Percentiles rank a stretch among this genome's conserved stretches.
These are phyloP conservation scores for Euura lappo DNA, from an alignment of 1,140 invertebrate genomes.

Conservation along the genomic window DNA sequence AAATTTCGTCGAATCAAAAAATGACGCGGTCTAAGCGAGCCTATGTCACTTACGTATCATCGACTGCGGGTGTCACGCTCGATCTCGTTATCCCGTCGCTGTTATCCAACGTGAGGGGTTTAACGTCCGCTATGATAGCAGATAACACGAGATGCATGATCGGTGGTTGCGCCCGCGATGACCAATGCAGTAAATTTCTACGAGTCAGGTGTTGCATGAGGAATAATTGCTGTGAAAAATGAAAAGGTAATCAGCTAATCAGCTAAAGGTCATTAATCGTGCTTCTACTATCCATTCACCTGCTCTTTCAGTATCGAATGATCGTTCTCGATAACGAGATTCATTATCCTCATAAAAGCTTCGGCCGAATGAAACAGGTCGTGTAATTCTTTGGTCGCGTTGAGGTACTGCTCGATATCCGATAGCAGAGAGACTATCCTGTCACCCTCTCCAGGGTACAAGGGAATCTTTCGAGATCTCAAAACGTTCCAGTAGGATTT, in stretches of 20 bases:
- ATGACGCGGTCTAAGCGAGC: constrained; percentile 7
- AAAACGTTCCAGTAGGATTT: constrained; percentile 60
- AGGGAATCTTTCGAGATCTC: constrained; percentile 51
- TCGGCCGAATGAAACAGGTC: constrained; percentile 53
- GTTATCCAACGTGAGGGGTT: constrained; percentile 36
- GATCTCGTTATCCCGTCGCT: constrained; percentile 39
- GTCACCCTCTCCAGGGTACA: constrained; percentile 66
- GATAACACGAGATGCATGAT: constrained; percentile 38
- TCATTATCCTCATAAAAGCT: constrained; percentile 58
- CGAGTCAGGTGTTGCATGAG: constrained; percentile 47
- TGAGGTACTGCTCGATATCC: constrained; percentile 61
- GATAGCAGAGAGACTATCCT: constrained; percentile 57
- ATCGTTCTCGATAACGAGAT: constrained; percentile 56
- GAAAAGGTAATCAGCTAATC: not conserved
- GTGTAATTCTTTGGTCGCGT: constrained; percentile 42
- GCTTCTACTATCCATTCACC: constrained; percentile 43
- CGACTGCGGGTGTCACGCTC: constrained; percentile 45
- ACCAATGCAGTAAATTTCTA: constrained; percentile 46
- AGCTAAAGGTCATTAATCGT: not conserved
- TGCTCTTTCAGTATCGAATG: constrained; percentile 60
- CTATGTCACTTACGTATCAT: constrained; percentile 45
- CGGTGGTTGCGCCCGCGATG: constrained; percentile 27
- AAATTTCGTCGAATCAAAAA: not conserved
- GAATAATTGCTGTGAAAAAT: constrained; percentile 45
- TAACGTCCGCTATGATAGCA: constrained; percentile 45